Evolutionary conservation across 2,888 invertebrate genomes (phyloP), one percentile per base, ranked within the genome.

Genomic region (Euzophera pinguis): DNA sequence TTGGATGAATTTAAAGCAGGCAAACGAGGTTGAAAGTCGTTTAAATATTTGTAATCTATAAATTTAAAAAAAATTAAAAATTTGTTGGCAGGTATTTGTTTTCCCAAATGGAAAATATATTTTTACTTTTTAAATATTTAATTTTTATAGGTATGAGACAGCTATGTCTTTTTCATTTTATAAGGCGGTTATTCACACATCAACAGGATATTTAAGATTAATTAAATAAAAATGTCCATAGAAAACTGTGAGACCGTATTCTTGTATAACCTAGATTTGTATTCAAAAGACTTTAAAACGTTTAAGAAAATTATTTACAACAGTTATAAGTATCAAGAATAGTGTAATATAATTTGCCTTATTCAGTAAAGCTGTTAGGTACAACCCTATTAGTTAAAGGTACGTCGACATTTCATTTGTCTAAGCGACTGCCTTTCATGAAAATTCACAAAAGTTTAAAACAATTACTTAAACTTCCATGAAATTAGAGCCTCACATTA

Each of bases 291-390:
- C 60, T 64, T 62, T 67, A 66, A 67, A 72, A 71, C 71, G 59
- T 65, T 71, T 71, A 75, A 79, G 77, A 79, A 74, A 72, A 58
- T 53, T 84, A 84, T 86, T 72, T 84, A 87, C 85, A 88, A 84
- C 75, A 86, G 84, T 68, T 62, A 64, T 5, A 65, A 75, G 81
- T 89, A 88, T 88, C 88, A 89, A 89, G 86, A 89, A 86, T 89
- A 87, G 62, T 61, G 64, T 63, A 58, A 57, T 50, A 53, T 60
- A 58, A 64, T 67, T 67, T 75, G 72, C 70, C 66, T 74, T 66
- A 57, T 61, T 61, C 53, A 57, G 57, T 75, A 75, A 75, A 80
- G 74, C 75, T 64, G 65, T 65, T 61, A 61, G 57, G 64, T 73
- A 71, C 67, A 76, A 73, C 67, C 70, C 66, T 73, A 74, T 59